Conservation (phyloP, 1,140 invertebrate genomes). For the Cydia amplana region DNA sequence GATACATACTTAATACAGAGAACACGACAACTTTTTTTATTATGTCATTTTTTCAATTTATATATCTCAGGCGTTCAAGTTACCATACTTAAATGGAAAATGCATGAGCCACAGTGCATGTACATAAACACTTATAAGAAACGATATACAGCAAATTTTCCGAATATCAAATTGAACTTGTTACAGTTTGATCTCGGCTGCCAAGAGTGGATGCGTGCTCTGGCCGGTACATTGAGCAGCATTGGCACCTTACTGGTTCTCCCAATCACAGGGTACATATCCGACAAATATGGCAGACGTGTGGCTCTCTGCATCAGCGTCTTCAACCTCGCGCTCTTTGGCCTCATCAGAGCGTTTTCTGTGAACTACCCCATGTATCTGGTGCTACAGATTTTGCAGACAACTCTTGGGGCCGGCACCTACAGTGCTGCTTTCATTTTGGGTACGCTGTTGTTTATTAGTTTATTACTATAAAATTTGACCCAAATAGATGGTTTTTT, state of each 20-base stretch:
- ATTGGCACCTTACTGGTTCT: slow-evolving; percentile 11
- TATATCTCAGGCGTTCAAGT: no score
- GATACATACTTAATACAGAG: no score
- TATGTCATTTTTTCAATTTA: no score
- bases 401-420: slow-evolving; percentile 59
- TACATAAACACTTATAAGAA: no score
- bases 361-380: slow-evolving; percentile 81
- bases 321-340: slow-evolving; percentile 66
- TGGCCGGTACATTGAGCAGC: slow-evolving; percentile 30
- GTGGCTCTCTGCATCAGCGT: slow-evolving; percentile 80
- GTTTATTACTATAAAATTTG: no score
- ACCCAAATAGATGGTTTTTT: no score
- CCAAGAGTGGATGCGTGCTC: slow-evolving; percentile 19
- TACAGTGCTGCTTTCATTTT: slow-evolving; percentile 47
- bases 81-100: no score
- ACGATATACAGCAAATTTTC: no score
- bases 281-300: slow-evolving; percentile 81
- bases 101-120: no score
- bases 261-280: slow-evolving; percentile 63
- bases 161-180: background rate
- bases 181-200: slow-evolving; percentile 28
- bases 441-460: slow-evolving; percentile 32
- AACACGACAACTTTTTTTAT: no score
- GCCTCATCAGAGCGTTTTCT: slow-evolving; percentile 81
- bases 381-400: slow-evolving; percentile 82